A percentile compares a stretch with the other conserved stretches of the same genome.
phyloP scores from a whole-genome alignment of 2,797 vertebrate genomes.

The Leuciscus waleckii region DNA sequence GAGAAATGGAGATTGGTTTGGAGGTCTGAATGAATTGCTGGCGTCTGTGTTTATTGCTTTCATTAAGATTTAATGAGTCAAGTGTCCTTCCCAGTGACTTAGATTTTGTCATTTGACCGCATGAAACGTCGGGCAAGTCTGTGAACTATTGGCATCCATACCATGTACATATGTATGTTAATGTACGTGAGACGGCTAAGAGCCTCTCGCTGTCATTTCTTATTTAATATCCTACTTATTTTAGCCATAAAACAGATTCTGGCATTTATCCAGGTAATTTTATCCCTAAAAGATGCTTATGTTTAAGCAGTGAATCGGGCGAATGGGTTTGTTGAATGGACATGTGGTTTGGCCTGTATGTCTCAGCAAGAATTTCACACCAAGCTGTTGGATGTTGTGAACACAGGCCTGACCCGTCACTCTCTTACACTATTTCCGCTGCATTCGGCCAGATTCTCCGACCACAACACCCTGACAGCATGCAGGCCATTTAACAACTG shows the following conservation, averaged over 20 bases:
- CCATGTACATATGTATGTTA: slow-evolving; percentile 67
- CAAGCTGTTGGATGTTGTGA: slow-evolving; percentile 72
- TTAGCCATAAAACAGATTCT: neutral
- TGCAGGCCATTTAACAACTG: slow-evolving; percentile 17
- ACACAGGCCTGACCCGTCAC: slow-evolving; percentile 76
- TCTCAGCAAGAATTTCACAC: slow-evolving; percentile 78
- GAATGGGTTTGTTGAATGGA: neutral
- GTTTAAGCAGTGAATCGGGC: neutral
- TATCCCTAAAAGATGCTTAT: slow-evolving; percentile 12
- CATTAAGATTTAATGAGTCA: slow-evolving; percentile 89
- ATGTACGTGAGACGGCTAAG: slow-evolving; percentile 58
- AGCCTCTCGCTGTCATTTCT: neutral
- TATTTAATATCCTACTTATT: slow-evolving; percentile 15
- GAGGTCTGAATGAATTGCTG: slow-evolving; percentile 85
- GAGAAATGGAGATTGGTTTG: slow-evolving; percentile 85
- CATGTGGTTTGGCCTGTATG: slow-evolving; percentile 52
- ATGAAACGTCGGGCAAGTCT: slow-evolving; percentile 64
- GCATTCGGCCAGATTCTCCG: slow-evolving; percentile 49
- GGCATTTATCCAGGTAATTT: neutral
- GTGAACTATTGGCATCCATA: slow-evolving; percentile 63
- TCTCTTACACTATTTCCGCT: slow-evolving; percentile 71
- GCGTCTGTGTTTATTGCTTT: slow-evolving; percentile 85
- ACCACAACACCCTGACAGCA: neutral
- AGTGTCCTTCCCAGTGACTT: slow-evolving; percentile 81
- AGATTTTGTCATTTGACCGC: slow-evolving; percentile 69